Evolutionary conservation across 2,888 invertebrate species (phyloP).

Genomic region (Cistogaster globosa): DNA sequence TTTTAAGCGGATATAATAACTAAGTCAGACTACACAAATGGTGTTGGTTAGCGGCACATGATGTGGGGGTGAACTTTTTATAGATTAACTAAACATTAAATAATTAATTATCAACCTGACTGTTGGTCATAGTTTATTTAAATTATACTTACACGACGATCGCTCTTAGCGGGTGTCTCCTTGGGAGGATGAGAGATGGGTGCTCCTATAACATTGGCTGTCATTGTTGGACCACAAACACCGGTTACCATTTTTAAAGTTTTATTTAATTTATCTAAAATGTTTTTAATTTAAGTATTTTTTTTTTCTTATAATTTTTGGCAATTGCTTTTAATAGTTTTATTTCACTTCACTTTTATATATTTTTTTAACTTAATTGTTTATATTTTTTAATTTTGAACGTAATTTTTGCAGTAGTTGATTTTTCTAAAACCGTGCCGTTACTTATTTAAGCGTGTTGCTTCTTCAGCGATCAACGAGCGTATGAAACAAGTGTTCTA

Average conservation of each 20-base stretch:
- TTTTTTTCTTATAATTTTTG: slow-evolving; percentile 31
- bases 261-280: slow-evolving; percentile 60
- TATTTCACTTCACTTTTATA: slow-evolving; percentile 70
- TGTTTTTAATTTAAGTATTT: slow-evolving; percentile 59
- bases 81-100: not conserved
- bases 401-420: slow-evolving; percentile 54
- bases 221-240: slow-evolving; percentile 80
- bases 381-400: slow-evolving; percentile 49
- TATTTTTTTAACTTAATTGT: slow-evolving; percentile 71
- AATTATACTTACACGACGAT: slow-evolving; percentile 82
- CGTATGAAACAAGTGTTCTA: slow-evolving; percentile 81
- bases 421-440: slow-evolving; percentile 51
- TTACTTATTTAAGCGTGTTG: slow-evolving; percentile 43
- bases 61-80: slow-evolving; percentile 46
- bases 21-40: slow-evolving; percentile 39
- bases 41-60: not conserved
- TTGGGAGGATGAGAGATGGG: slow-evolving; percentile 77
- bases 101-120: not conserved
- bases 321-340: no score
- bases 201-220: slow-evolving; percentile 79
- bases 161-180: slow-evolving; percentile 80
- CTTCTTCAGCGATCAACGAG: slow-evolving; percentile 78
- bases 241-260: slow-evolving; percentile 81
- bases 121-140: not conserved
- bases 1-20: slow-evolving; percentile 37